These are phyloP conservation scores for Melanocharis versteri DNA, from an alignment of 2,113 vertebrate genomes.

Conservation along the genomic window DNA sequence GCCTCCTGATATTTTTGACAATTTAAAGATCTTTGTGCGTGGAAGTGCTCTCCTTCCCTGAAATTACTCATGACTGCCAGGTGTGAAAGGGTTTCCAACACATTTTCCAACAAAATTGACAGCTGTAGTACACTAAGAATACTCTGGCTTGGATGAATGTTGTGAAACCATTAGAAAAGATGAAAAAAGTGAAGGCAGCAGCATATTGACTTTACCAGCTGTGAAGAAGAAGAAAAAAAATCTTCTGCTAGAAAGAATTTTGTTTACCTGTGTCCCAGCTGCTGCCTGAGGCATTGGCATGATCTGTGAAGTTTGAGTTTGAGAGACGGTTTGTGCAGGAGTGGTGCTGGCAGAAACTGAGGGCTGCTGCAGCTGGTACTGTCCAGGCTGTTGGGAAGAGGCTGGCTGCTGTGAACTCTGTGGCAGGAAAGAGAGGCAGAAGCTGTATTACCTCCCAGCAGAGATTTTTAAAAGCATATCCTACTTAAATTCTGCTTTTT, in stretches of 20 bases:
- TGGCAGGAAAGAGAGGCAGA: slow-evolving; percentile 8
- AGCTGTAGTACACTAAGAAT: neutral
- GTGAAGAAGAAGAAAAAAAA: neutral
- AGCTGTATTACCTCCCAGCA: neutral
- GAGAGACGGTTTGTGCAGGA: slow-evolving; percentile 62
- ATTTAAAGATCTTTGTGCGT: neutral
- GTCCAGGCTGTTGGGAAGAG: slow-evolving; percentile 68
- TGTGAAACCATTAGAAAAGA: slow-evolving; percentile 21
- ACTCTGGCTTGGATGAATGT: neutral
- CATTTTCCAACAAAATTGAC: neutral
- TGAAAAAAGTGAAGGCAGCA: slow-evolving; percentile 12
- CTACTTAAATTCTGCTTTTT: neutral
- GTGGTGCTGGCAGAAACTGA: slow-evolving; percentile 60
- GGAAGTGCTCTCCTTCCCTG: neutral
- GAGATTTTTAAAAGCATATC: neutral
- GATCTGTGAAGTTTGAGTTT: slow-evolving; percentile 65
- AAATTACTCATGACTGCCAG: neutral
- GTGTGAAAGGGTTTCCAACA: neutral
- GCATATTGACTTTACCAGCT: neutral
- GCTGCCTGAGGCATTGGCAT: slow-evolving; percentile 71
- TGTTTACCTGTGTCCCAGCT: slow-evolving; percentile 76
- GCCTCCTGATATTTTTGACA: neutral
- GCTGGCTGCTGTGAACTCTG: slow-evolving; percentile 70
- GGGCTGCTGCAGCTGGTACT: slow-evolving; percentile 71
- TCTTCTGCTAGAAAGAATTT: neutral